phyloP scores from a whole-genome alignment of 1,140 invertebrate genomes.

The Drosophila ogumai region DNA sequence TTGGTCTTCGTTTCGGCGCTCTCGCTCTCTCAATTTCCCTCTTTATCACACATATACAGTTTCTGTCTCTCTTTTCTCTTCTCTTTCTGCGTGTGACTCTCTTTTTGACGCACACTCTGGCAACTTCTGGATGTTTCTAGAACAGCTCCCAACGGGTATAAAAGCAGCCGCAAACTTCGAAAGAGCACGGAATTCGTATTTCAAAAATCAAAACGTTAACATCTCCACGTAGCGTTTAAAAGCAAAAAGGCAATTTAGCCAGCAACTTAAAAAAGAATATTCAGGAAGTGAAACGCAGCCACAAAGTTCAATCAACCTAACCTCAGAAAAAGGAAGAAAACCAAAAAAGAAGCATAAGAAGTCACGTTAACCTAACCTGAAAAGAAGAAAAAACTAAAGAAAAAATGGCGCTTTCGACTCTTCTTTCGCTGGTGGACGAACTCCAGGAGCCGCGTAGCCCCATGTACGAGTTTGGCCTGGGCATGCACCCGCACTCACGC shows the following conservation, averaged over 20 bases:
- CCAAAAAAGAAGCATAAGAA: neutral
- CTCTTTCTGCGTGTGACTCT: conserved; percentile 4
- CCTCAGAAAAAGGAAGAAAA: conserved; percentile 5
- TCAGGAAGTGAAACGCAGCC: conserved; percentile 16
- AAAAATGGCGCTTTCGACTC: conserved; percentile 68
- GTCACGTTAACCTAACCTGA: conserved; percentile 13
- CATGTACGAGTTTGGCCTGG: conserved; percentile 65
- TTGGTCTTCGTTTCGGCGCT: neutral
- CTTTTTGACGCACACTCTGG: neutral
- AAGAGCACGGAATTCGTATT: conserved; percentile 7
- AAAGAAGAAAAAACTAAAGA: conserved; percentile 1
- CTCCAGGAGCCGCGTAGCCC: conserved; percentile 55
- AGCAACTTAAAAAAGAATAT: conserved; percentile 2
- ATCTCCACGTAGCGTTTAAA: neutral
- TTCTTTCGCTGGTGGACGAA: conserved; percentile 62
- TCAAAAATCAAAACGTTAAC: conserved; percentile 2
- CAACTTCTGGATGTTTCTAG: conserved; percentile 20
- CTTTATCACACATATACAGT: neutral
- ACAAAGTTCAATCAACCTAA: conserved; percentile 41
- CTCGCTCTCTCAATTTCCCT: neutral
- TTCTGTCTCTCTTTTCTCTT: neutral
- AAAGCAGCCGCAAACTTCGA: conserved; percentile 12
- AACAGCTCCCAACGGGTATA: no score
- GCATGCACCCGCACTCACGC: conserved; percentile 47
- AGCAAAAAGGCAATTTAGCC: neutral